Evolutionary conservation across 1,140 invertebrate species (phyloP), one percentile per base, ranked within the genome.

Genomic region (Aporrectodea caliginosa): DNA sequence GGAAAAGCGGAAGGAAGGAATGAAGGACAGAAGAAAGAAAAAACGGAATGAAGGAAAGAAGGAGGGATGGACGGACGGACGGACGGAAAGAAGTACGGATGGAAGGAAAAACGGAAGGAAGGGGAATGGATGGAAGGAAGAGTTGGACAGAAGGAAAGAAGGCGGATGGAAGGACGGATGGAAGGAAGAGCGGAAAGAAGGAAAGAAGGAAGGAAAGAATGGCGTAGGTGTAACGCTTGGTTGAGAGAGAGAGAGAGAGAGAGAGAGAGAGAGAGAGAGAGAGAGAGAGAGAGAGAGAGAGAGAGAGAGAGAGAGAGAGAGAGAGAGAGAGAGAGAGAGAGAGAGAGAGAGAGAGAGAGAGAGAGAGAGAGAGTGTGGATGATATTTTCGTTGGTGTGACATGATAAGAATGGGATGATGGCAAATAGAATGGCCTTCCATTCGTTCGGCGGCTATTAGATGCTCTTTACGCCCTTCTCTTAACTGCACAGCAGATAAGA

Each of bases 311-410:
- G 32, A 80, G 78, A 81, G 78, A 81, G 70, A 80, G 78, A 81
- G 80, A 81, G 35, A 74, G 78, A 81, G 80, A 75, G 70, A 80
- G 78, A 80, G 80, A 80, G 70, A 80, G 78, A 81, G 80, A 80
- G 33, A 75, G 78, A 81, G 80, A 74, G 70, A 81, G 69, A 68
- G 80, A 81, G 70, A 75, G 32, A 81, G 80, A 80, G 33, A 76
- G 35, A 81, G 72, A 81, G 78, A 80, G 69, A 80, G 78, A 81
- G 69, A 75, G 78, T 69, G 69, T 2, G 35, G 2, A 1, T 43
- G 32, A 6, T 58, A 6, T 58, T 58, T 58, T 12, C 43, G 43
- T 58, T 58, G 43, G 43, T 58, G 6, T 22, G 43, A 58, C 6
- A 58, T 12, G 43, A 6, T 58, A 58, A 58, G 43, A 6, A 58